These are phyloP conservation scores for Drosophila melanosoma DNA, from an alignment of 2,888 invertebrate genomes.

Conservation along the genomic window DNA sequence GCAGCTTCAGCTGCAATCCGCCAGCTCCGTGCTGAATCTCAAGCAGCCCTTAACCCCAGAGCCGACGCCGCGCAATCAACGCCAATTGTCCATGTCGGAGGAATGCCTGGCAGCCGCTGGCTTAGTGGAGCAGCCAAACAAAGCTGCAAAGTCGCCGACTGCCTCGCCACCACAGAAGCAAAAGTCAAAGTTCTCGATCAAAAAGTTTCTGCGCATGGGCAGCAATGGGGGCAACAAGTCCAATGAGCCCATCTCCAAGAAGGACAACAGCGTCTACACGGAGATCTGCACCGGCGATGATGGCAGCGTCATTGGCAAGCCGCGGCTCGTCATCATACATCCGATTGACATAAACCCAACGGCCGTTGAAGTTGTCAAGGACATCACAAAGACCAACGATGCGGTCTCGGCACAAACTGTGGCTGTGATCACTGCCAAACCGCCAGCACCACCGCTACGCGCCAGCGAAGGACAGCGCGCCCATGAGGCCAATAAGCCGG, in stretches of 20 bases:
- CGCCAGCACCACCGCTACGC: conserved; percentile 92
- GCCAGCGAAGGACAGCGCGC: conserved; percentile 81
- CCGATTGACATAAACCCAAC: conserved; percentile 93
- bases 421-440: conserved; percentile 86
- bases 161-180: conserved; percentile 85
- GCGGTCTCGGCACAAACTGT: conserved; percentile 82
- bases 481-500: conserved; percentile 87
- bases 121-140: conserved; percentile 50
- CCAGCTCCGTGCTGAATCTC: conserved; percentile 76
- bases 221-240: conserved; percentile 89
- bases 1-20: conserved; percentile 80
- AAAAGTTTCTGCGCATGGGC: conserved; percentile 93
- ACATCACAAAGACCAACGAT: conserved; percentile 85
- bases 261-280: conserved; percentile 85
- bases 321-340: conserved; percentile 94
- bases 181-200: conserved; percentile 92
- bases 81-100: conserved; percentile 90
- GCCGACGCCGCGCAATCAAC: conserved; percentile 88
- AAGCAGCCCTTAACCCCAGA: conserved; percentile 87
- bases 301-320: conserved; percentile 86
- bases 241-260: conserved; percentile 84
- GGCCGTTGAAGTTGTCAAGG: conserved; percentile 91
- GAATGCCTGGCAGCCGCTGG: conserved; percentile 87
- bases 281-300: conserved; percentile 84
- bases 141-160: conserved; percentile 43